Conservation (phyloP, 2,888 invertebrate genomes). For the Mimumesa dahlbomi region DNA sequence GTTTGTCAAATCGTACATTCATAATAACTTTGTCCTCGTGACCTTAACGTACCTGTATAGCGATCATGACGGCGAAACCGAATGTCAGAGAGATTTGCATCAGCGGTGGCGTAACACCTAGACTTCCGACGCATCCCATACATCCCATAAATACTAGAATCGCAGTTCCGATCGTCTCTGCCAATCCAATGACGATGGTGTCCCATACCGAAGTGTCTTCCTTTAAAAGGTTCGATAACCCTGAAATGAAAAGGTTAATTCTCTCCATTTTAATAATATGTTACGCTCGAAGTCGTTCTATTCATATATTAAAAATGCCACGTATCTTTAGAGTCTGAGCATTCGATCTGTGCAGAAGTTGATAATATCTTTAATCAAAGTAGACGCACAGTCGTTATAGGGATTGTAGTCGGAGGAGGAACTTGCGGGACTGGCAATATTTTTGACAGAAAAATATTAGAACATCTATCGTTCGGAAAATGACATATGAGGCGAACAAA, state of each 20-base stretch:
- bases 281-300: too few species aligned
- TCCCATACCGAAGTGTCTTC: slow-evolving; percentile 64
- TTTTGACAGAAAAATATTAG: slow-evolving; percentile 1
- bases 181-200: slow-evolving; percentile 78
- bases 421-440: slow-evolving; percentile 5
- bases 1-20: not conserved
- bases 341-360: too few species aligned
- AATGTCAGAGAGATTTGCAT: slow-evolving; percentile 83
- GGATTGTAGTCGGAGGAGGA: slow-evolving; percentile 11
- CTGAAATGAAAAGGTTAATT: slow-evolving; percentile 51
- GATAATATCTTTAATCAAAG: slow-evolving; percentile 12
- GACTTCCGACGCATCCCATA: slow-evolving; percentile 83
- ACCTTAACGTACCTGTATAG: slow-evolving; percentile 85
- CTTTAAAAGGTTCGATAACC: slow-evolving; percentile 66
- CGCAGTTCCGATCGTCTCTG: slow-evolving; percentile 87
- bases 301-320: too few species aligned
- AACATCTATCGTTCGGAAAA: too few species aligned
- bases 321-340: too few species aligned
- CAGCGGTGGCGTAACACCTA: slow-evolving; percentile 76
- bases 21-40: too few species aligned
- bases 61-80: slow-evolving; percentile 86
- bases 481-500: too few species aligned
- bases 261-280: too few species aligned
- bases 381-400: slow-evolving; percentile 26
- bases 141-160: slow-evolving; percentile 88